Base-by-base conservation (phyloP, 2,113 vertebrate species). In the Pteropus alecto region DNA sequence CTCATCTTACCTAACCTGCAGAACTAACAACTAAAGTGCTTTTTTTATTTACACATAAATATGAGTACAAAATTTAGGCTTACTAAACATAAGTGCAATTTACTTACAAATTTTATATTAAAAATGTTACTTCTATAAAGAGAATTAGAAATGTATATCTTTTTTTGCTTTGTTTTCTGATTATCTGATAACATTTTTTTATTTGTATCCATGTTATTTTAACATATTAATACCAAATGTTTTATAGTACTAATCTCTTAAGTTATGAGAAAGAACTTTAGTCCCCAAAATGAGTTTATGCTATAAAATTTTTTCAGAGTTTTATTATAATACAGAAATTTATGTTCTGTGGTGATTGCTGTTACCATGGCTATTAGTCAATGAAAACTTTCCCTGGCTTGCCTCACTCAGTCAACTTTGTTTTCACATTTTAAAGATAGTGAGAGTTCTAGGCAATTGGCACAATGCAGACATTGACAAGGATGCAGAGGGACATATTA, bases 401-500 rank as follows among this genome's bases (percentile, higher is more conserved):
- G 28, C 15, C 35, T 56, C 8, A 9, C 8, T 73, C 3, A 0
- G 7, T 46, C 63, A 88, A 71, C 46, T 70, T n/a, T 61, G 2
- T 77, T 85, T 87, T 95, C 16, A 21, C 46, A 58, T 87, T 93
- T 94, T 89, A 56, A 97, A 83, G 19, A 6, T 15, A 65, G 7
- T 26, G 33, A 10, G 21, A 56, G 14, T 26, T 91, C 18, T n/a
- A 78, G 48, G 41, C 15, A 77, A 77, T 48, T 84, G 74, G 13
- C n/a, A 38, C 54, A 93, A 58, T 35, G 3, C 21, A 33, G 15
- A 90, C 65, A 67, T 26, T 74, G 41, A 56, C 30, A 43, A 58
- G 2, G 1, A 0, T 70, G 6, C 11, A 67, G 11, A 95, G 38
- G 5, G 14, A 61, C 12, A 68, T 74, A 15, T 48, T 63, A 85